Evolutionary conservation across 2,113 vertebrate species (phyloP).

Genomic region (Tauraco erythrolophus): DNA sequence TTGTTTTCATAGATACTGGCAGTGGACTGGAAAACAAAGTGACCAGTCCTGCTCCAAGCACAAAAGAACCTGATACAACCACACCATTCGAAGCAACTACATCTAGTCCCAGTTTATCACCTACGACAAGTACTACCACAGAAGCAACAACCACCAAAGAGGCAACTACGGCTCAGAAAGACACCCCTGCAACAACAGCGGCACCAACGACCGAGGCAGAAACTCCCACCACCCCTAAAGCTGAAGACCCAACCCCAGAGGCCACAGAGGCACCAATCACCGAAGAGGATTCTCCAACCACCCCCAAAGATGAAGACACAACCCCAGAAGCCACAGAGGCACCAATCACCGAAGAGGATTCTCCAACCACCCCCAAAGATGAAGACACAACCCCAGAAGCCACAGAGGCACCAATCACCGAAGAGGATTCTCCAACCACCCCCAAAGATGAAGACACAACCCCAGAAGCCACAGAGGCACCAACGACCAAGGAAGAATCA

Average conservation of each 20-base stretch:
- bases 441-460: fast-evolving
- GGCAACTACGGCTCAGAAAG: not conserved
- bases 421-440: fast-evolving
- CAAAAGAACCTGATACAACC: not conserved
- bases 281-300: not conserved
- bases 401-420: not conserved
- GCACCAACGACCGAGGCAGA: not conserved
- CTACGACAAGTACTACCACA: not conserved
- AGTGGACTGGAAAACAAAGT: constrained; percentile 14
- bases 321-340: not conserved
- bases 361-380: not conserved
- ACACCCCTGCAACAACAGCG: not conserved
- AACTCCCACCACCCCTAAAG: not conserved
- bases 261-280: not conserved
- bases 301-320: not conserved
- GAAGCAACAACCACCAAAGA: not conserved
- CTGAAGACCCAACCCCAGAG: not conserved
- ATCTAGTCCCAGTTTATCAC: not conserved
- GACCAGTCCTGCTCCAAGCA: constrained; percentile 5
- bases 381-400: not conserved
- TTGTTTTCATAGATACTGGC: not conserved
- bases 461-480: not conserved
- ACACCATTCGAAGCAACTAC: not conserved
- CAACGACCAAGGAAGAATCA: too few species aligned
- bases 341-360: not conserved